Evolutionary conservation across 2,113 vertebrate species (phyloP).

Genomic region (Hippoglossus stenolepis): DNA sequence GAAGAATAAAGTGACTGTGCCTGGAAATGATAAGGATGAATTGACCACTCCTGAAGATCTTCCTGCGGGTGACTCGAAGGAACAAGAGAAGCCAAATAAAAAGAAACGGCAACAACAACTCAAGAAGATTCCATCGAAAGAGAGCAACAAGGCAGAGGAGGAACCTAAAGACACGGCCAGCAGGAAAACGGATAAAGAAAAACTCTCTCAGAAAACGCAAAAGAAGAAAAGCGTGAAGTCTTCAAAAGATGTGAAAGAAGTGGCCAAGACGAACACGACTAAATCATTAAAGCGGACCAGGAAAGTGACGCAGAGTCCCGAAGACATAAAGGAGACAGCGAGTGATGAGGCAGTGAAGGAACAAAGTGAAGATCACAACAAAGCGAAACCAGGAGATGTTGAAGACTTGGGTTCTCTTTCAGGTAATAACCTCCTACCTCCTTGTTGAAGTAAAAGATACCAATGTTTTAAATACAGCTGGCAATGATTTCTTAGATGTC

Average conservation of each 20-base stretch:
- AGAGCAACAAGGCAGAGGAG: constrained; percentile 9
- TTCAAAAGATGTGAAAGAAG: constrained; percentile 21
- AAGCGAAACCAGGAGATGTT: background rate
- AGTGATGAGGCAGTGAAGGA: background rate
- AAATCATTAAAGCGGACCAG: constrained; percentile 10
- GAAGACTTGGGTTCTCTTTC: background rate
- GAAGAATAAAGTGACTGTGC: background rate
- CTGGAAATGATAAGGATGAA: background rate
- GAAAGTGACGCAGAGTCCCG: background rate
- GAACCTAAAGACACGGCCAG: background rate
- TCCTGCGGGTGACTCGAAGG: constrained; percentile 2
- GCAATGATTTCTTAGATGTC: too few relatives aligned
- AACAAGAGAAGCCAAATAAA: constrained; percentile 35
- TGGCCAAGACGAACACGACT: constrained; percentile 3
- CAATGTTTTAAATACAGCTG: too few relatives aligned
- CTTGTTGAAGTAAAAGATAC: background rate
- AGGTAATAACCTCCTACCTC: constrained; percentile 40
- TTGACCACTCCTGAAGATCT: constrained; percentile 1
- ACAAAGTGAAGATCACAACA: background rate
- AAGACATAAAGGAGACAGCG: background rate
- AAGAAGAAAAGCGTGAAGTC: constrained; percentile 17
- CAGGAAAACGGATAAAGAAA: background rate
- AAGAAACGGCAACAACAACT: constrained; percentile 20
- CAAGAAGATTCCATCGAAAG: constrained; percentile 30
- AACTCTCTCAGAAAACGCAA: constrained; percentile 1